Evolutionary conservation across 2,113 vertebrate genomes (phyloP), one percentile per base, ranked within the genome.

Genomic region (Pagrus major): DNA sequence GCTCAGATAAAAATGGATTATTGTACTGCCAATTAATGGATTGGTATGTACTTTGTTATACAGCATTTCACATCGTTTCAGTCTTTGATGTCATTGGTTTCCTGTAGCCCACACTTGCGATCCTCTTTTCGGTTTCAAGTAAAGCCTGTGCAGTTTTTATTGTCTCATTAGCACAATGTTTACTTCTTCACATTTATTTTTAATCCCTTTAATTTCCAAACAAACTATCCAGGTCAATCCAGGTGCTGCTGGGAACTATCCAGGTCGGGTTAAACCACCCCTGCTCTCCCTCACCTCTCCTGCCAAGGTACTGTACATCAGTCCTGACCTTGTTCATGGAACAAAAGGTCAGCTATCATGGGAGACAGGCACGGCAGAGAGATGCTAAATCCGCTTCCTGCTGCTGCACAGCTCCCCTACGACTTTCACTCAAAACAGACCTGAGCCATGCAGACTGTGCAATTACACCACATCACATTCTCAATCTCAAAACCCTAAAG

Each of bases 321-420:
- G 37, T 33, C 33, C 21, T 51, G 56, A 73, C 70, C 33, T 31
- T 61, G 60, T 41, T 75, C 25, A 14, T 60, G 46, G 55, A 78
- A 69, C 42, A 59, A 87, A 89, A 83, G 80, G 80, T 83, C 7
- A 3, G 3, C 46, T 52, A 71, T 78, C 75, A 75, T 0, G 21
- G 60, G 84, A 83, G 56, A 60, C 72, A 42, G 68, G 39, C 66
- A 75, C 12, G 3, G 42, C 41, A 65, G 68, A 63, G 66, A 59
- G 55, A 70, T 6, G 42, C 25, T 66, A 58, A 84, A 80, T 71
- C 47, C 16, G n/a, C 46, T 2, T 6, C 44, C 73, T 74, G 60
- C 69, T 67, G 74, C 47, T 31, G 27, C 35, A 61, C 44, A 85
- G 70, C 74, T 42, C 18, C 46, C 18, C n/a, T 20, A 12, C 4